Base-by-base conservation (phyloP, 2,113 vertebrate species). In the Pterocles burchelli region DNA sequence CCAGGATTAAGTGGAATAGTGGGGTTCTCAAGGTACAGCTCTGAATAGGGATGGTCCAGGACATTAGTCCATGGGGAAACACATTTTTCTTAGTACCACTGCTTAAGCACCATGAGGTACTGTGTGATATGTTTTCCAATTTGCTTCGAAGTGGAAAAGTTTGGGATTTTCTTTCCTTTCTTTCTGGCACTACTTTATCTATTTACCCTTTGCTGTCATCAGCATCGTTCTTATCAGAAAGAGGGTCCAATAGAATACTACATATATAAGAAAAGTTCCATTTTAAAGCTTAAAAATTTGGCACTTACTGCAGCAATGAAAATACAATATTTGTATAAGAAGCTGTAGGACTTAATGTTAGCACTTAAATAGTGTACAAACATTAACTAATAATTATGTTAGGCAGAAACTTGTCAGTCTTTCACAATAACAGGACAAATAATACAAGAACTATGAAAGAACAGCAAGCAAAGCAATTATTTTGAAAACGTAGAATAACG, bases 371-470 rank as follows among this genome's bases (percentile, higher is more conserved):
- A 68, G 48, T 84, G 36, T 92, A 79, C 87, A 71, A 97, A 70
- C 94, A 84, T 91, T 97, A 95, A 84, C 82, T 97, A 95, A 92
- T 95, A 95, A 96, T 96, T 97, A 96, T 88, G 94, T 97, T 97
- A 90, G 66, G 71, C 81, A 88, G 93, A 98, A 96, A 94, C 85
- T 92, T 96, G 85, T 95, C 96, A 97, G 66, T 96, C 92, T 97
- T 96, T 95, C 75, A 88, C 77, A 92, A 95, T 89, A 97, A 86
- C 94, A 89, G 45, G 89, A 87, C 78, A 95, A 96, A 97, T 79
- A 97, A 66, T 55, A 67, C 33, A 74, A 78, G 70, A 92, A 26
- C 52, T 81, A 55, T 94, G 87, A 97, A 96, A 93, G 82, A 96
- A 95, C 25, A 93, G 38, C 55, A 96, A 93, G 85, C 34, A 94